Conservation (phyloP, 2,888 invertebrate species). For the Buathra laborator region DNA sequence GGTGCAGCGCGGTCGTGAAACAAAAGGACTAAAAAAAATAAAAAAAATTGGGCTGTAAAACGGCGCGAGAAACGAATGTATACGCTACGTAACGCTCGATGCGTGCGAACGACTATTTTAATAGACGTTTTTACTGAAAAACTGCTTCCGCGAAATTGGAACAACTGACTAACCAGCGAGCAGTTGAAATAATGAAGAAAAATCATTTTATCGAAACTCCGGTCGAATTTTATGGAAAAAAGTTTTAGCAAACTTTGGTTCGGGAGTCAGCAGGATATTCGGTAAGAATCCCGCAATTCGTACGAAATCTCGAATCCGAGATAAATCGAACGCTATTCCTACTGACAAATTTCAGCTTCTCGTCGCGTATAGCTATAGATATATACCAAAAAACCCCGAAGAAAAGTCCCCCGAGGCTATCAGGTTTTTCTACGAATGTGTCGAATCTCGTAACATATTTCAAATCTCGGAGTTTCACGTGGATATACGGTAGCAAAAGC, state of each 20-base stretch:
- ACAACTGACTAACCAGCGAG: slow-evolving; percentile 3
- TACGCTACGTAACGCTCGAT: slow-evolving; percentile 11
- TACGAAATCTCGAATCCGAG: slow-evolving; percentile 27
- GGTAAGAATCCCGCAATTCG: neutral
- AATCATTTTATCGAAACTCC: slow-evolving; percentile 47
- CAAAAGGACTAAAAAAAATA: slow-evolving; percentile 2
- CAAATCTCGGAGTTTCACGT: slow-evolving; percentile 24
- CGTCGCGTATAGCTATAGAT: neutral
- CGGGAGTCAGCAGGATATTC: slow-evolving; percentile 8
- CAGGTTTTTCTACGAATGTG: slow-evolving; percentile 17
- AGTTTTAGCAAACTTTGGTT: slow-evolving; percentile 40
- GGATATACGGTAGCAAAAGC: slow-evolving; percentile 10
- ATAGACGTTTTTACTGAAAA: neutral
- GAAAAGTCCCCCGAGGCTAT: slow-evolving; percentile 9
- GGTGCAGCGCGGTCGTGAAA: neutral
- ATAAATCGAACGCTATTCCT: slow-evolving; percentile 40
- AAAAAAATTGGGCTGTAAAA: slow-evolving; percentile 46
- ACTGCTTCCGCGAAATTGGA: slow-evolving; percentile 24
- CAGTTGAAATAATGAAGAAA: slow-evolving; percentile 24
- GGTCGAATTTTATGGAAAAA: slow-evolving; percentile 2
- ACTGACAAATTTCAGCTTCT: slow-evolving; percentile 38
- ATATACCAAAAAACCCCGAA: neutral
- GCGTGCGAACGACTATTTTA: neutral
- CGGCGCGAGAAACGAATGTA: slow-evolving; percentile 2
- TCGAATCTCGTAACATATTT: slow-evolving; percentile 40